Base-by-base conservation (phyloP, 1,140 invertebrate species). In the Bradysia coprophila region DNA sequence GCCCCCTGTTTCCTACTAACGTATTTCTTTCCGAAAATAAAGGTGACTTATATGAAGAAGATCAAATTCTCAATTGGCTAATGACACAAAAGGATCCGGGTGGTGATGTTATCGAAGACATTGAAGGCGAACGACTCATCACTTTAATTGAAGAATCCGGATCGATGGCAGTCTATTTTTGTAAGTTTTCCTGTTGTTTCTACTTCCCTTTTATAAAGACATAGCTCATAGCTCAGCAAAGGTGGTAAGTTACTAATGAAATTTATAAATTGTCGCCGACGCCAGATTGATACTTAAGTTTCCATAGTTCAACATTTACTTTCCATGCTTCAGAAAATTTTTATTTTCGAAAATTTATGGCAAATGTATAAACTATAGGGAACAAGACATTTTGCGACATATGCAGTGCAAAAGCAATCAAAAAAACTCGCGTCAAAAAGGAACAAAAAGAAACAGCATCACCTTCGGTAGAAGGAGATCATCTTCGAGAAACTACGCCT, bases 11-110 rank as follows among this genome's bases (percentile, higher is more conserved):
- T n/a, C n/a, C n/a, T n/a, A n/a, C n/a, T n/a, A n/a, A n/a, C n/a
- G n/a, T n/a, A n/a, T n/a, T n/a, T n/a, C n/a, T n/a, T n/a, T n/a
- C n/a, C n/a, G n/a, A n/a, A n/a, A n/a, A n/a, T 50, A 10, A 51
- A 85, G 83, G 88, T 48, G 85, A 92, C 61, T 58, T 93, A 34
- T 89, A 86, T 53, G 83, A 90, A 57, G 87, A 91, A 64, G 76
- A 89, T 48, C 78, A 82, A 53, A 77, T 93, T 48, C 63, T 93
- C 2, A 81, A 78, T 57, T 94, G 90, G 90, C 63, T 94, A 20
- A 59, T 92, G 47, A 82, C 82, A 31, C 85, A 91, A 61, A 91
- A 92, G 56, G 84, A 91, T 65, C 83, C 85, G 40, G 78, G 83
- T 32, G 82, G 83, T 40, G 87, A 91, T 55, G 73, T 88, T 34